These are phyloP conservation scores for Shinisaurus crocodilurus DNA, from an alignment of 2,113 vertebrate genomes.

Conservation along the genomic window DNA sequence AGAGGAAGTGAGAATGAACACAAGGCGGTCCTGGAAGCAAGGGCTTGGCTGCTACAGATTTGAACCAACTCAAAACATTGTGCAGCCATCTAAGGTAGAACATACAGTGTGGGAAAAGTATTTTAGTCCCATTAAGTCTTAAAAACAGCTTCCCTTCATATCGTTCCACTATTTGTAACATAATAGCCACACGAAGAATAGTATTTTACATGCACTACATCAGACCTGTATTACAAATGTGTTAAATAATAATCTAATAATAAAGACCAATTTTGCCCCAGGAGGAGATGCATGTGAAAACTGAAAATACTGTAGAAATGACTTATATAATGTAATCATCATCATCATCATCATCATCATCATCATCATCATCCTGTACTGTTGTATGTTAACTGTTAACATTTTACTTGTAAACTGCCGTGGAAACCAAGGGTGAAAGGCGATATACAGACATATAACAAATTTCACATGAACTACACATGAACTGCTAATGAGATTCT, in stretches of 20 bases:
- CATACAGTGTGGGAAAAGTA: background rate
- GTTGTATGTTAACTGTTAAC: background rate
- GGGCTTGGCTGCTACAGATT: background rate
- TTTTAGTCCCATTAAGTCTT: background rate
- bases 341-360: no score
- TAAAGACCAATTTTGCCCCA: background rate
- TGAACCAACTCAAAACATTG: background rate
- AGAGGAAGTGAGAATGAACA: background rate
- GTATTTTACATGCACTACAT: background rate
- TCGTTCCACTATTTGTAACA: background rate
- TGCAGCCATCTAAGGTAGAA: background rate
- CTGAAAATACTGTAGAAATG: background rate
- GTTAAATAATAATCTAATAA: background rate
- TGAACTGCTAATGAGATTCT: background rate
- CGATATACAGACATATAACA: background rate
- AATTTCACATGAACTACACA: background rate
- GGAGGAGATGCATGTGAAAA: background rate
- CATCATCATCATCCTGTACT: no score
- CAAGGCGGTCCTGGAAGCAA: background rate
- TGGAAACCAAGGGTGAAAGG: background rate
- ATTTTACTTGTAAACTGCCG: background rate
- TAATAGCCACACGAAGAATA: background rate
- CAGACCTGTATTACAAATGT: background rate
- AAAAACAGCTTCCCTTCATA: background rate
- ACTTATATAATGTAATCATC: background rate